A percentile compares a stretch with the other conserved stretches of the same genome.
Evolutionary conservation across 2,113 vertebrate species (phyloP).

Genomic region (Alligator sinensis): DNA sequence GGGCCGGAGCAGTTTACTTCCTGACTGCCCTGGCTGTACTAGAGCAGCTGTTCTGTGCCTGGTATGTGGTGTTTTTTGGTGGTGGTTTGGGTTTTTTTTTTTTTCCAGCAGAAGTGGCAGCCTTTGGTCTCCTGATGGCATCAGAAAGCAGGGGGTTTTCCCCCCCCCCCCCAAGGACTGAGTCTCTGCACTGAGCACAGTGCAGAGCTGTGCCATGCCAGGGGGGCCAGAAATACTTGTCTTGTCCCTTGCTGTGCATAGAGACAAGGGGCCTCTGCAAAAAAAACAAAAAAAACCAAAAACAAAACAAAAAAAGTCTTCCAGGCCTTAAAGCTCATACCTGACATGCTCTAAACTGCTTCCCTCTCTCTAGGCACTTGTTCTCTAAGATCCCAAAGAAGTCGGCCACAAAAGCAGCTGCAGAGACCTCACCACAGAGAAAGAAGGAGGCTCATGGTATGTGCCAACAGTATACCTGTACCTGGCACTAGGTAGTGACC

Average conservation of each 20-base stretch:
- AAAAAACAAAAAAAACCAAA: too few species aligned
- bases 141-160: too few species aligned
- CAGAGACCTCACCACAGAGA: background rate
- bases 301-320: too few species aligned
- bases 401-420: background rate
- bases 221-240: too few species aligned
- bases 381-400: background rate
- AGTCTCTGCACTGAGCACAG: too few species aligned
- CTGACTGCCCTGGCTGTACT: background rate
- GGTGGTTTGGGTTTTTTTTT: too few species aligned
- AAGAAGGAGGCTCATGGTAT: background rate
- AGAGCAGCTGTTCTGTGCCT: background rate
- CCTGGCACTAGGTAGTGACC: background rate
- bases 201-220: too few species aligned
- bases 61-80: too few species aligned
- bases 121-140: background rate
- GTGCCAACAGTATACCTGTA: background rate
- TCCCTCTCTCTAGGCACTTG: background rate
- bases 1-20: background rate
- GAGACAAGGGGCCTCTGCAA: too few species aligned
- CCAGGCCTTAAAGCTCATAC: background rate
- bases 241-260: too few species aligned
- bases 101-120: background rate
- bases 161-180: too few species aligned
- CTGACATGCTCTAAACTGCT: background rate